phyloP scores from a whole-genome alignment of 2,797 vertebrate genomes.

The Pseudochirops corinnae region DNA sequence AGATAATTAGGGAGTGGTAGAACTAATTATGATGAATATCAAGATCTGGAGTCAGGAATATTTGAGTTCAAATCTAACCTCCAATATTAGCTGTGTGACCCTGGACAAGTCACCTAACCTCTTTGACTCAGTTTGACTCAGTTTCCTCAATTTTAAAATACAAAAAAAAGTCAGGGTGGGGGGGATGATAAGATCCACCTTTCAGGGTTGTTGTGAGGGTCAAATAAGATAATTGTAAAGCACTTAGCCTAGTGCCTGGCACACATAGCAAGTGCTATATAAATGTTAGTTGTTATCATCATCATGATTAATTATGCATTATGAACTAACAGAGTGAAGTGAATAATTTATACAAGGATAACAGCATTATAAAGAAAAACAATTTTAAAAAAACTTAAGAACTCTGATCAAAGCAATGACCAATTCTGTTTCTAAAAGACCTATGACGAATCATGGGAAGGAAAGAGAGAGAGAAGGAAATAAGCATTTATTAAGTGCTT shows the following conservation, averaged over 20 bases:
- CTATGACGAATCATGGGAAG: not conserved
- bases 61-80: not conserved
- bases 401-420: not conserved
- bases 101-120: not conserved
- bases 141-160: not conserved
- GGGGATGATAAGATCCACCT: not conserved
- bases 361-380: not conserved
- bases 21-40: not conserved
- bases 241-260: not conserved
- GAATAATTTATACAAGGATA: not conserved
- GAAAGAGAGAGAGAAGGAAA: too few relatives aligned
- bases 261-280: not conserved
- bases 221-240: not conserved
- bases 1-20: not conserved
- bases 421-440: not conserved
- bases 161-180: not conserved
- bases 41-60: not conserved
- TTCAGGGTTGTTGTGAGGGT: not conserved
- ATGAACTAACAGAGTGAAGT: not conserved
- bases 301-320: not conserved
- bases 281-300: not conserved
- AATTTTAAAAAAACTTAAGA: not conserved
- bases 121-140: too few relatives aligned
- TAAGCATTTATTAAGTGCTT: not conserved
- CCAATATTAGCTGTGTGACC: not conserved